These are phyloP conservation scores for Philopotamus ludificatus DNA, from an alignment of 1,140 invertebrate species.

Conservation along the genomic window DNA sequence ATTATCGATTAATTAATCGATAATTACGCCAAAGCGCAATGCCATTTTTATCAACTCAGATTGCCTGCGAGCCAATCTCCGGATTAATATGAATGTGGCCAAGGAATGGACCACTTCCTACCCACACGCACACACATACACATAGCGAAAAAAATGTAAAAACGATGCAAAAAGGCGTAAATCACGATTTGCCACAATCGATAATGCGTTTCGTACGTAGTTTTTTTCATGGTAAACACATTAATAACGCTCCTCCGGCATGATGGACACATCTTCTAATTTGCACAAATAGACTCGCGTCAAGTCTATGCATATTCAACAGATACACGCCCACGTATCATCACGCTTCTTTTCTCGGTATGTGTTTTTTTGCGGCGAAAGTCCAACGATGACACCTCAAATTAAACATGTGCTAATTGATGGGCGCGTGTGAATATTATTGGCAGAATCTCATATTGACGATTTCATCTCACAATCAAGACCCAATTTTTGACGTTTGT, in stretches of 20 bases:
- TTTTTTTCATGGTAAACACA: background rate
- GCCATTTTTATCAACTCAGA: slow-evolving; percentile 26
- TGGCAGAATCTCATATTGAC: background rate
- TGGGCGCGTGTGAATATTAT: too few relatives aligned
- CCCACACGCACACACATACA: background rate
- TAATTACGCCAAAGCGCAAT: slow-evolving; percentile 37
- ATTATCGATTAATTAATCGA: slow-evolving; percentile 41
- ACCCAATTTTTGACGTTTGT: too few relatives aligned
- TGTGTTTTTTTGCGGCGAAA: slow-evolving; percentile 2
- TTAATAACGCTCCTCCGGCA: background rate
- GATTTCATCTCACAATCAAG: background rate
- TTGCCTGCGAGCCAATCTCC: background rate
- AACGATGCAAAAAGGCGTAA: slow-evolving; percentile 13
- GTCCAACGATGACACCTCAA: background rate
- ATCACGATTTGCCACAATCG: slow-evolving; percentile 27
- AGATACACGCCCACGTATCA: slow-evolving; percentile 11
- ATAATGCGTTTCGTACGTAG: slow-evolving; percentile 5
- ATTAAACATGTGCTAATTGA: background rate
- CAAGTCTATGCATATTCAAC: slow-evolving; percentile 13
- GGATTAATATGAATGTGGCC: background rate
- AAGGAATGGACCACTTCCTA: background rate
- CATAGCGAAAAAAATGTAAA: background rate
- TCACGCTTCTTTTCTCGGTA: slow-evolving; percentile 7
- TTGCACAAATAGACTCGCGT: background rate
- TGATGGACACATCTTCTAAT: slow-evolving; percentile 19